Evolutionary conservation across 2,113 vertebrate genomes (phyloP).

Genomic region (Copsychus sechellarum): DNA sequence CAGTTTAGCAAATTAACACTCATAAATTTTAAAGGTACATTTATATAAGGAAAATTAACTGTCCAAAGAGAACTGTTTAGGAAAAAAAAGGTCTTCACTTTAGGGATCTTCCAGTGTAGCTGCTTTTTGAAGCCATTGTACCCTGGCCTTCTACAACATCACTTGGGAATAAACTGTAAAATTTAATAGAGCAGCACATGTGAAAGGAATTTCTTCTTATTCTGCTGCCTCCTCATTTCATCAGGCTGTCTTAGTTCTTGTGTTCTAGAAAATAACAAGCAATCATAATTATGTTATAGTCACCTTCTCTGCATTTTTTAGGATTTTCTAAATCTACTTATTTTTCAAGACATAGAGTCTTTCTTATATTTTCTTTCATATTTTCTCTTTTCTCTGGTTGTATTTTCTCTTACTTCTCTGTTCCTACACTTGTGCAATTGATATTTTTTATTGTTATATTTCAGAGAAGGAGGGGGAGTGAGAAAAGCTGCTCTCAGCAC

Average conservation of each 20-base stretch:
- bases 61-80: background rate
- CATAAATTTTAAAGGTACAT: background rate
- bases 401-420: background rate
- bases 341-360: background rate
- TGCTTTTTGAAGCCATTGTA: background rate
- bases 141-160: background rate
- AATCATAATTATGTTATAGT: background rate
- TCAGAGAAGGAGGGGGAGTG: background rate
- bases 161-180: background rate
- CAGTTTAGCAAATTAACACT: background rate
- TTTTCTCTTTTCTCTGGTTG: background rate
- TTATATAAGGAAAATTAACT: background rate
- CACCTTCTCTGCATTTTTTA: background rate
- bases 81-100: background rate
- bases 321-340: background rate
- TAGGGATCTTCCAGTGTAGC: background rate
- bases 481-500: background rate
- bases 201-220: slow-evolving; percentile 9
- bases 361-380: no score
- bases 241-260: background rate
- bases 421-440: background rate
- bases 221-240: background rate
- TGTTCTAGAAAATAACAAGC: background rate
- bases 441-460: background rate
- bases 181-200: background rate